phyloP scores from a whole-genome alignment of 1,140 invertebrate genomes.

The Conus betulinus region DNA sequence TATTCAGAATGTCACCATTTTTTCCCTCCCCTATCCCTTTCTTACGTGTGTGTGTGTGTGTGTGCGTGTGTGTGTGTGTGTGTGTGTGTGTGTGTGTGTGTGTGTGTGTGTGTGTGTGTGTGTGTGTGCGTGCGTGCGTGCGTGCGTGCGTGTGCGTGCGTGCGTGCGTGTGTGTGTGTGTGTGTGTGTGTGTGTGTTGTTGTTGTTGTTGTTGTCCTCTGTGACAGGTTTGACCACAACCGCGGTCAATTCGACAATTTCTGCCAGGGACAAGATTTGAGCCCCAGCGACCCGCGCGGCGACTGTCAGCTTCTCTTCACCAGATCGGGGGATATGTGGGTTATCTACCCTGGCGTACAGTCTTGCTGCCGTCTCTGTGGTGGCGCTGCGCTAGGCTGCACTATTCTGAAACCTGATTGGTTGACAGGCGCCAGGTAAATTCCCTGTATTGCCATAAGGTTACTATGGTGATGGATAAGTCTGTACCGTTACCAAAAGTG shows the following conservation, averaged over 20 bases:
- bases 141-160: neutral
- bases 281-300: constrained; percentile 8
- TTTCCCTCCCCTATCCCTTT: no score
- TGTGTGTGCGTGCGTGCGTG: neutral
- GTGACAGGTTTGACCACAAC: constrained; percentile 31
- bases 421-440: neutral
- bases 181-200: neutral
- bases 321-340: neutral
- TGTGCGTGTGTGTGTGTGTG: neutral
- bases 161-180: neutral
- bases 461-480: no score
- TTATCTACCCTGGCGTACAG: constrained; percentile 22
- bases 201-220: no score
- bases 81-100: constrained; percentile 1
- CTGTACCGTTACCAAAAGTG: no score
- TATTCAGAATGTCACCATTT: no score
- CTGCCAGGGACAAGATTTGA: constrained; percentile 27
- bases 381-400: neutral
- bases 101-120: neutral
- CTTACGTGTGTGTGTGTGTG: no score
- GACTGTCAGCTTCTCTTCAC: constrained; percentile 23
- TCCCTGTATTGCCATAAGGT: neutral
- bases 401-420: constrained; percentile 32
- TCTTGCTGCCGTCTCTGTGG: constrained; percentile 19
- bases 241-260: constrained; percentile 36